A percentile compares a stretch with the other conserved stretches of the same genome.
phyloP scores from a whole-genome alignment of 2,888 invertebrate species.

The Meiosimyza decipiens region DNA sequence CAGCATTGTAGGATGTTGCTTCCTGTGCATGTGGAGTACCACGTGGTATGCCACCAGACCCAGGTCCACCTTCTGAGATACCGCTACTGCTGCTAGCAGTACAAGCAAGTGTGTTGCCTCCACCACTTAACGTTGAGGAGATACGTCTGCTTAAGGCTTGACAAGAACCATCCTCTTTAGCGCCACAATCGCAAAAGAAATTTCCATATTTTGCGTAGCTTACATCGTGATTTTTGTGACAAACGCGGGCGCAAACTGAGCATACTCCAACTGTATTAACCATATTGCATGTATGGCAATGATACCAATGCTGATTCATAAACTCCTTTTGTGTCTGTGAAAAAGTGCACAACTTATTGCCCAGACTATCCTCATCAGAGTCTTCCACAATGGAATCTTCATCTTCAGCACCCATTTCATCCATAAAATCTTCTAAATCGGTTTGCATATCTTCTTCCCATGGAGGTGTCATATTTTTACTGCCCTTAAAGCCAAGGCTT shows the following conservation, averaged over 20 bases:
- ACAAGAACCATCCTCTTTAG: conserved; percentile 88
- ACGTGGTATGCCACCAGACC: conserved; percentile 16
- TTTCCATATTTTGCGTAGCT: conserved; percentile 98
- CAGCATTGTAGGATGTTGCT: background rate
- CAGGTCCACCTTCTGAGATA: conserved; percentile 43
- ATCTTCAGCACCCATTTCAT: conserved; percentile 87
- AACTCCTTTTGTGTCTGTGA: conserved; percentile 97
- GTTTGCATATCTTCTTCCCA: conserved; percentile 81
- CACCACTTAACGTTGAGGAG: conserved; percentile 35
- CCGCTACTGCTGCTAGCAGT: background rate
- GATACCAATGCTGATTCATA: conserved; percentile 99
- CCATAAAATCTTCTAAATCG: conserved; percentile 84
- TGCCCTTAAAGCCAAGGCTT: conserved; percentile 62
- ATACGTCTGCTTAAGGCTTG: conserved; percentile 69
- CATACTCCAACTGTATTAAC: conserved; percentile 98
- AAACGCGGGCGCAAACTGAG: conserved; percentile 96
- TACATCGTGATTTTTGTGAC: conserved; percentile 95
- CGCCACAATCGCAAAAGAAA: conserved; percentile 99
- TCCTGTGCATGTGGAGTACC: conserved; percentile 21
- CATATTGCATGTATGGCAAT: conserved; percentile 99
- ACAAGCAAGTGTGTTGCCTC: conserved; percentile 37
- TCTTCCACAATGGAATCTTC: conserved; percentile 90
- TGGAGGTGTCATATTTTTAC: conserved; percentile 74
- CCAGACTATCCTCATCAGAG: conserved; percentile 66
- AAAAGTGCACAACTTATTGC: conserved; percentile 90